Conservation (phyloP, 2,113 vertebrate species). For the Serinus canaria region DNA sequence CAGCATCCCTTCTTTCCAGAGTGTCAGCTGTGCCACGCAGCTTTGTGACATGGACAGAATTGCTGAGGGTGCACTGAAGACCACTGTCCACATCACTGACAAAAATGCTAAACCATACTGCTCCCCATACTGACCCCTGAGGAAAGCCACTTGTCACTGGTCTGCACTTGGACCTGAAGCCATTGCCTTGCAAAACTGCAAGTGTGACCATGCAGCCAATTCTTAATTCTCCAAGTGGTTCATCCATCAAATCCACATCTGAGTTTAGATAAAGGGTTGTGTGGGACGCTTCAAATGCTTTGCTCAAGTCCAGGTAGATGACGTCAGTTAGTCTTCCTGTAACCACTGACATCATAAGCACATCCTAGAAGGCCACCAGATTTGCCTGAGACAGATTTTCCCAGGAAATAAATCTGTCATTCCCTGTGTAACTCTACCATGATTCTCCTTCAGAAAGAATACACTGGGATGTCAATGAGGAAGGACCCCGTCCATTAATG, state of each 20-base stretch:
- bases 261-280: neutral
- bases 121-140: neutral
- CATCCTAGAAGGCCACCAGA: neutral
- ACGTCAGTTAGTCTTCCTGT: neutral
- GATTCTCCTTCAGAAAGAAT: neutral
- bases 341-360: neutral
- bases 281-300: neutral
- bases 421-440: neutral
- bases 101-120: neutral
- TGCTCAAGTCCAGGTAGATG: neutral
- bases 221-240: neutral
- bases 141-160: neutral
- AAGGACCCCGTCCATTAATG: neutral
- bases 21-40: rapidly evolving
- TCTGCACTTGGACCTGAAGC: neutral
- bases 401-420: neutral
- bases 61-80: neutral
- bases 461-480: neutral
- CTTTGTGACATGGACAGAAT: neutral
- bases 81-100: neutral
- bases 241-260: neutral
- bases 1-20: neutral
- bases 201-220: neutral
- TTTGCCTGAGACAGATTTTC: neutral
- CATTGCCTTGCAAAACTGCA: neutral